phyloP scores from a whole-genome alignment of 2,888 invertebrate genomes.

The Margaritifera margaritifera region DNA sequence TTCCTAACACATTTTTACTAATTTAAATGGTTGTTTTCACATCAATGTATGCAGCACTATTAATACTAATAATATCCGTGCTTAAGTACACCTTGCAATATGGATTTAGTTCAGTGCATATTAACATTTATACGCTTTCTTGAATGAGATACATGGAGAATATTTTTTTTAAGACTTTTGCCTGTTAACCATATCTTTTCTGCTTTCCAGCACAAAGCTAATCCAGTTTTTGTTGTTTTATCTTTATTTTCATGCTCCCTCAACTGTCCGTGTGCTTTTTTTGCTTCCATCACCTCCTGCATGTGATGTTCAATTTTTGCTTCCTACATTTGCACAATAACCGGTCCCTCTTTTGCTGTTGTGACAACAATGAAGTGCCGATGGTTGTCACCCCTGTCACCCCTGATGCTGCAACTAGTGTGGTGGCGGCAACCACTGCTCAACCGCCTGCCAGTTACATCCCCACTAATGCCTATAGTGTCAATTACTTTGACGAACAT shows the following conservation, averaged over 20 bases:
- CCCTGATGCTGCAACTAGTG: conserved; percentile 39
- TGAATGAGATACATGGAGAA: no score
- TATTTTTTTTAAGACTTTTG: no score
- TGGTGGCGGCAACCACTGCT: conserved; percentile 51
- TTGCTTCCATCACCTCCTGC: conserved; percentile 46
- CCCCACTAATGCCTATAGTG: conserved; percentile 98
- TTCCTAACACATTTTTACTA: no score
- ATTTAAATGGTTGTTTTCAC: no score
- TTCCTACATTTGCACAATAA: conserved; percentile 3
- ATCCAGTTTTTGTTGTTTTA: conserved; percentile 19
- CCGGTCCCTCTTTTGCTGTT: conserved; percentile 11
- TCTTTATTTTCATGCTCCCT: conserved; percentile 43
- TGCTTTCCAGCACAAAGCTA: no score
- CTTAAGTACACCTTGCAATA: no score
- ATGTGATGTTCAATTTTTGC: conserved; percentile 37
- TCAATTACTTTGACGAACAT: conserved; percentile 95
- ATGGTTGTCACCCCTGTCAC: conserved; percentile 51
- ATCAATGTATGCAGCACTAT: no score
- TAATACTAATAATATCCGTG: no score
- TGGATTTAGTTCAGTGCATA: no score
- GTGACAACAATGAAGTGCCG: conserved; percentile 43
- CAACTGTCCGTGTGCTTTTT: conserved; percentile 41
- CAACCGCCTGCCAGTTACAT: conserved; percentile 65
- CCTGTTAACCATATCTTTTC: no score
- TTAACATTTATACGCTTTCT: no score